Evolutionary conservation across 2,797 vertebrate genomes (phyloP).

Genomic region (Huso huso): DNA sequence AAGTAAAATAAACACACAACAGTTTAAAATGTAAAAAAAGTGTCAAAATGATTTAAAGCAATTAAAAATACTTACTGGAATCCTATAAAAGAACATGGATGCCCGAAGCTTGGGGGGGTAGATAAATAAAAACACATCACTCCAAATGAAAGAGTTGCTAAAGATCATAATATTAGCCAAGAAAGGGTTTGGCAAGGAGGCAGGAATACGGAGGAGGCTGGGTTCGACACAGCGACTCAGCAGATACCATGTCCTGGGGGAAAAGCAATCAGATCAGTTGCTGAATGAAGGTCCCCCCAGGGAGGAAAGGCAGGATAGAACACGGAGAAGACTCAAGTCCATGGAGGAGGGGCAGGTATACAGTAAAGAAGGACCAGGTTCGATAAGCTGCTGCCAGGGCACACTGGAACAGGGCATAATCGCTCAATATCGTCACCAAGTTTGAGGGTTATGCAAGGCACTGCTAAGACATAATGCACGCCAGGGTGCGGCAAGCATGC

Average conservation of each 20-base stretch:
- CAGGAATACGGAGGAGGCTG: slow-evolving; percentile 7
- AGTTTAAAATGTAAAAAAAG: too few relatives aligned
- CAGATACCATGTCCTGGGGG: slow-evolving; percentile 25
- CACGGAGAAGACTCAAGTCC: slow-evolving; percentile 15
- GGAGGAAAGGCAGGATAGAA: slow-evolving; percentile 13
- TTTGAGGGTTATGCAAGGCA: too few relatives aligned
- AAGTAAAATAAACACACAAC: too few relatives aligned
- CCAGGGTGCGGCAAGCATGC: too few relatives aligned
- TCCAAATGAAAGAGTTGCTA: slow-evolving; percentile 13
- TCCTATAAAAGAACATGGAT: too few relatives aligned
- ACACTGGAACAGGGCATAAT: slow-evolving; percentile 20
- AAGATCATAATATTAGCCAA: slow-evolving; percentile 16
- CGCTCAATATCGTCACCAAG: too few relatives aligned
- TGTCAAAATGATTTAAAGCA: too few relatives aligned
- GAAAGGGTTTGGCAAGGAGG: slow-evolving; percentile 15
- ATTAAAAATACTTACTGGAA: too few relatives aligned
- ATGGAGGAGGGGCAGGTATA: slow-evolving; percentile 38
- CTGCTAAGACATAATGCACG: too few relatives aligned
- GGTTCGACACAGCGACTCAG: slow-evolving; percentile 29
- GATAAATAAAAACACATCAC: background rate
- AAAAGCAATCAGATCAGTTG: slow-evolving; percentile 31
- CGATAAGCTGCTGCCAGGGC: slow-evolving; percentile 38
- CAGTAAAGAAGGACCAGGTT: slow-evolving; percentile 24
- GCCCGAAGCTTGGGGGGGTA: too few relatives aligned
- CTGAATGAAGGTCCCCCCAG: slow-evolving; percentile 18